Percentiles rank a stretch among this genome's conserved stretches.
These are phyloP conservation scores for Nomada goodeniana DNA, from an alignment of 2,888 invertebrate genomes.

Conservation along the genomic window DNA sequence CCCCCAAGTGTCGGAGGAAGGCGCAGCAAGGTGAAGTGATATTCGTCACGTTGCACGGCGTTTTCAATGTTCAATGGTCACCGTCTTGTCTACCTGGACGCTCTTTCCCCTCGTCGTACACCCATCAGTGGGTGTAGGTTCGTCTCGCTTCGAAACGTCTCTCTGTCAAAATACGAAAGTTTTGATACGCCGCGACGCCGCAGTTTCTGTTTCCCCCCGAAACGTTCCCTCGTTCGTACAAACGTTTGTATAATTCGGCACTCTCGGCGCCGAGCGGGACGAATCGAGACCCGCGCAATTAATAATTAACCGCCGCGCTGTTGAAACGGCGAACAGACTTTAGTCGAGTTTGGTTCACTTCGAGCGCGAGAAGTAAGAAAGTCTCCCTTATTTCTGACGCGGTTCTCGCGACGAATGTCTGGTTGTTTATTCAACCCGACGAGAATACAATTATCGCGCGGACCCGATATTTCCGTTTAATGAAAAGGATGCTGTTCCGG, in stretches of 20 bases:
- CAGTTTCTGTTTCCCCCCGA: background rate
- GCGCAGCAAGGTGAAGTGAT: conserved; percentile 11
- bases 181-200: background rate
- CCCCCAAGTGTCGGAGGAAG: background rate
- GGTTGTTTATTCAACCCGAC: no score
- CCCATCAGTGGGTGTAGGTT: conserved; percentile 11
- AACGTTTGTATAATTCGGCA: background rate
- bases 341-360: background rate
- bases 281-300: background rate
- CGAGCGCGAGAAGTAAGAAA: background rate
- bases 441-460: conserved; percentile 13
- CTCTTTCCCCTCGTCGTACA: conserved; percentile 16
- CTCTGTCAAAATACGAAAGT: conserved; percentile 25
- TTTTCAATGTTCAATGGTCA: conserved; percentile 26
- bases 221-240: background rate
- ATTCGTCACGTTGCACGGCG: conserved; percentile 40
- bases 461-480: background rate
- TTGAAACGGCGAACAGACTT: background rate
- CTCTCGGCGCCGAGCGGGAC: background rate
- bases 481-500: background rate
- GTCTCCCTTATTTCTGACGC: no score
- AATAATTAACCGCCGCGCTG: conserved; percentile 10
- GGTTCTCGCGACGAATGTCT: no score
- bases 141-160: background rate
- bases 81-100: conserved; percentile 18